These are phyloP conservation scores for Catamblyrhynchus diadema DNA, from an alignment of 2,797 vertebrate genomes.

Conservation along the genomic window DNA sequence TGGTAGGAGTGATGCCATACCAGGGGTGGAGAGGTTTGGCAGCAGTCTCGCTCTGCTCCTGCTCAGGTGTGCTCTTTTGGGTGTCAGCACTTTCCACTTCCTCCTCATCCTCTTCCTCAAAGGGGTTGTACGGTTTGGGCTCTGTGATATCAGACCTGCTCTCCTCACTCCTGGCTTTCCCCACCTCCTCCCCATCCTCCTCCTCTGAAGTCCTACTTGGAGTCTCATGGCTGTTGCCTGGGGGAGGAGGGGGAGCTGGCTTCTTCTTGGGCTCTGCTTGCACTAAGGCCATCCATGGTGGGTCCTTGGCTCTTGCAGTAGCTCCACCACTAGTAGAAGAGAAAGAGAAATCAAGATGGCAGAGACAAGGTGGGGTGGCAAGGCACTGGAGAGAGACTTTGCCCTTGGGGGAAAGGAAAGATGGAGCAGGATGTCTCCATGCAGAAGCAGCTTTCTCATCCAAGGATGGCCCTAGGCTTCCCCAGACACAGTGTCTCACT, in stretches of 20 bases:
- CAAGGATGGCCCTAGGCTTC: not conserved
- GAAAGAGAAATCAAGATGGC: not conserved
- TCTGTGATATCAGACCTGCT: constrained; percentile 53
- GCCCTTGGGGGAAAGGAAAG: not conserved
- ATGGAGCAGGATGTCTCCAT: not conserved
- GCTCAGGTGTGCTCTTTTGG: constrained; percentile 40
- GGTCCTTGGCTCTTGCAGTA: constrained; percentile 81
- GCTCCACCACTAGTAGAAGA: constrained; percentile 17
- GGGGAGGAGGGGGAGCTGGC: constrained; percentile 73
- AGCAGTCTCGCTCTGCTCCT: constrained; percentile 57
- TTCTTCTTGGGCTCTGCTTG: constrained; percentile 90
- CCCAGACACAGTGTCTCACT: not conserved
- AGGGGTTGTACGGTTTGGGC: constrained; percentile 85
- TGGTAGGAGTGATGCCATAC: constrained; percentile 89
- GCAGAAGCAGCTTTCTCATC: not conserved
- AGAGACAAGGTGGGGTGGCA: not conserved
- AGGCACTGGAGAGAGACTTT: not conserved
- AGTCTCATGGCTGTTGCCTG: constrained; percentile 49
- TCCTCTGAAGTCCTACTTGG: constrained; percentile 24
- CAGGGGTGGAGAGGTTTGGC: constrained; percentile 86
- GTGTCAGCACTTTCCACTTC: not conserved
- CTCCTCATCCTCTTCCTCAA: constrained; percentile 84
- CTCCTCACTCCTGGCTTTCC: constrained; percentile 11
- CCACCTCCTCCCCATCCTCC: not conserved
- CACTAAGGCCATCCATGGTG: constrained; percentile 94